phyloP scores from a whole-genome alignment of 2,797 vertebrate genomes.

The Takifugu ocellatus region DNA sequence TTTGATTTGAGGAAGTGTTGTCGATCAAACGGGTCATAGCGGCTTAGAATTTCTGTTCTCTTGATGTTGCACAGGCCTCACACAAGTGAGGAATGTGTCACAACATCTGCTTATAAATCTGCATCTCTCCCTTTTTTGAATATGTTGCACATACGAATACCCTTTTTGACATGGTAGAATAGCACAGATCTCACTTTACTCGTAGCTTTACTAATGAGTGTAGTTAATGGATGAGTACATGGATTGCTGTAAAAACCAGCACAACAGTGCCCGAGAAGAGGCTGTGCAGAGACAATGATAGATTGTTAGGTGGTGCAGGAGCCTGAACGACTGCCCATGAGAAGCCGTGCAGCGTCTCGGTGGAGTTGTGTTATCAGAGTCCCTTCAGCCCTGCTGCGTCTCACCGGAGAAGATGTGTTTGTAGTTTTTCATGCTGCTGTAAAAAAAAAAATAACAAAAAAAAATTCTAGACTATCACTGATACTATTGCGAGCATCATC shows the following conservation, averaged over 20 bases:
- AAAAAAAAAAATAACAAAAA: constrained; percentile 8
- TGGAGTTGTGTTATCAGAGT: constrained; percentile 49
- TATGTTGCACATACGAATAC: too few species aligned
- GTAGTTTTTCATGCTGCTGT: neutral
- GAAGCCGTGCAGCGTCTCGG: constrained; percentile 32
- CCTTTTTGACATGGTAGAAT: too few species aligned
- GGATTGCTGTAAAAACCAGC: constrained; percentile 3
- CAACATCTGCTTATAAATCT: too few species aligned
- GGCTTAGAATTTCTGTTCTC: too few species aligned
- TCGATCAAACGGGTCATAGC: neutral
- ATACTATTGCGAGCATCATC: constrained; percentile 11
- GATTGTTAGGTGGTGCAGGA: constrained; percentile 34
- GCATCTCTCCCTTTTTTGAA: too few species aligned
- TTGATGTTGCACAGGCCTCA: too few species aligned
- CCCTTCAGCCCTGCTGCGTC: constrained; percentile 36
- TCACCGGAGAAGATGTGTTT: constrained; percentile 31
- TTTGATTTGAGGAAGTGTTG: too few species aligned
- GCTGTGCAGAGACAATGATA: constrained; percentile 39
- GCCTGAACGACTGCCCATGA: constrained; percentile 18
- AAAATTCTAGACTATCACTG: neutral
- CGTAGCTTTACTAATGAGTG: neutral
- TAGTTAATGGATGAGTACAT: neutral
- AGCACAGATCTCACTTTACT: neutral
- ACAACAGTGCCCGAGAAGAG: constrained; percentile 2
- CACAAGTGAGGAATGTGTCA: too few species aligned